Percentiles rank a stretch among this genome's conserved stretches.
Conservation (phyloP, 92 coral and sea anemone genomes). For the Ricordea florida region DNA sequence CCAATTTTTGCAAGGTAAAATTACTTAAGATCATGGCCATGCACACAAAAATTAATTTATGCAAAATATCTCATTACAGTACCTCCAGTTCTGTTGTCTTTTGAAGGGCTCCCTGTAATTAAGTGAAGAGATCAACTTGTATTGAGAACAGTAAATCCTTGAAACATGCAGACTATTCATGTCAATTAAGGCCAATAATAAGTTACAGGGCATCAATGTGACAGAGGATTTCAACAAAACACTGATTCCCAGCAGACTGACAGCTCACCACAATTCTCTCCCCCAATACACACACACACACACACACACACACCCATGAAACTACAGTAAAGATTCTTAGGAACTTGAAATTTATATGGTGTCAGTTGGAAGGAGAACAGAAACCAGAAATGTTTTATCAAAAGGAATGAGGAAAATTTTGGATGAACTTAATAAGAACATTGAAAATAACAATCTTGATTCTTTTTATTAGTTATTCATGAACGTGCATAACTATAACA, state of each 20-base stretch:
- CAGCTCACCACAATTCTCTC: neutral
- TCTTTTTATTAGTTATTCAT: too few relatives aligned
- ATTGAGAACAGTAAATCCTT: neutral
- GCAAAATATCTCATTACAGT: neutral
- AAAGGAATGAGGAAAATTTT: too few relatives aligned
- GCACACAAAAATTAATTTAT: neutral
- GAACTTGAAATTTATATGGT: too few relatives aligned
- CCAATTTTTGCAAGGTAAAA: too few relatives aligned
- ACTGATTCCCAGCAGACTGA: neutral
- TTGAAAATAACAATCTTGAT: too few relatives aligned
- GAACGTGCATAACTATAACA: too few relatives aligned
- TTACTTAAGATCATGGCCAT: neutral
- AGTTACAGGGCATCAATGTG: too few relatives aligned
- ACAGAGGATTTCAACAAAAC: neutral
- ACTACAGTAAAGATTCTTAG: neutral
- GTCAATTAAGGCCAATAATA: too few relatives aligned
- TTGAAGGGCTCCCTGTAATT: slow-evolving; percentile 17
- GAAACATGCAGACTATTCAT: too few relatives aligned
- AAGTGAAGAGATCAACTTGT: neutral
- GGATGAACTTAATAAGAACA: too few relatives aligned
- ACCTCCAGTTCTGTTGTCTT: slow-evolving; percentile 23
- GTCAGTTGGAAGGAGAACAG: too few relatives aligned
- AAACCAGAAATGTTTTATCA: too few relatives aligned
- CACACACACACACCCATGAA: slow-evolving; percentile 16
- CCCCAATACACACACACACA: neutral